A percentile compares a stretch with the other conserved stretches of the same genome.
Conservation (phyloP, 1,140 invertebrate genomes). For the Periplaneta americana region DNA sequence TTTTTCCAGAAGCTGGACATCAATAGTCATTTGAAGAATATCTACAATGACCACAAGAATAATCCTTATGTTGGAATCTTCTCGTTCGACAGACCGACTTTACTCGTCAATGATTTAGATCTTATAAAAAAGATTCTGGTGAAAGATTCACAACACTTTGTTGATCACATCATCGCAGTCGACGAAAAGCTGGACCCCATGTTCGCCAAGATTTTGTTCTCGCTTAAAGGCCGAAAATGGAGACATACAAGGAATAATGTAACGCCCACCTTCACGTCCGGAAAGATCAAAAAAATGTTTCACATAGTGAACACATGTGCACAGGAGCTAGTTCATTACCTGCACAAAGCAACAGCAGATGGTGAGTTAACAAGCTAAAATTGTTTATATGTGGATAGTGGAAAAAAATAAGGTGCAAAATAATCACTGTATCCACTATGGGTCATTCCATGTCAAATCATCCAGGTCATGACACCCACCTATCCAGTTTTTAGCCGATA, state of each 20-base stretch:
- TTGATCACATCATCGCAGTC: conserved; percentile 28
- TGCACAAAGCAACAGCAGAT: too few species aligned
- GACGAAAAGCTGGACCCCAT: neutral
- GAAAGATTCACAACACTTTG: conserved; percentile 45
- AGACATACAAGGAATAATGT: neutral
- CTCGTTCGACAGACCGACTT: conserved; percentile 14
- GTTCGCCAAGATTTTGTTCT: neutral
- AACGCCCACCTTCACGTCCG: neutral
- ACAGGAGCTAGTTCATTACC: neutral
- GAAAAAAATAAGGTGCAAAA: too few species aligned
- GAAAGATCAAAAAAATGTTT: neutral
- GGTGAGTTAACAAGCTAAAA: too few species aligned
- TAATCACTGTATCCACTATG: too few species aligned
- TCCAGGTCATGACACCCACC: too few species aligned
- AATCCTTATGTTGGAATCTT: neutral
- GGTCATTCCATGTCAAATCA: too few species aligned
- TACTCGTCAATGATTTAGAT: conserved; percentile 40
- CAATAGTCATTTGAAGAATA: neutral
- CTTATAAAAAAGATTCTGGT: conserved; percentile 42
- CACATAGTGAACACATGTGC: neutral
- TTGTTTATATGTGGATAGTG: too few species aligned
- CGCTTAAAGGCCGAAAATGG: neutral
- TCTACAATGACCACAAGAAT: neutral
- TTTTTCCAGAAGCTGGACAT: conserved; percentile 27
- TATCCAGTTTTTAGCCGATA: too few species aligned